Percentiles rank a stretch among this genome's conserved stretches.
These are phyloP conservation scores for Oxyruncus cristatus DNA, from an alignment of 2,113 vertebrate species.

Conservation along the genomic window DNA sequence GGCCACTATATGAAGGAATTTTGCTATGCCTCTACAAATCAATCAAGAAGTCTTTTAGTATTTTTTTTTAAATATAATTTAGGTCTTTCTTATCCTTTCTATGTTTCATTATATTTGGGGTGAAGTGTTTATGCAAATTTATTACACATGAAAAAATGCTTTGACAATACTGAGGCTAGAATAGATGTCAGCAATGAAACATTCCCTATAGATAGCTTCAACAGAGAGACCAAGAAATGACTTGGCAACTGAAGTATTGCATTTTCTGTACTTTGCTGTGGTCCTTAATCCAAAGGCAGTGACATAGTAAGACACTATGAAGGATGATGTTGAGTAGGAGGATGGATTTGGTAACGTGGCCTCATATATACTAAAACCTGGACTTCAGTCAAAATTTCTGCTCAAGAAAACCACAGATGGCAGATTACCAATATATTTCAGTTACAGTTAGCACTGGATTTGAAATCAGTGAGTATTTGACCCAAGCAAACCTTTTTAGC, in stretches of 20 bases:
- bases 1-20: slow-evolving; percentile 78
- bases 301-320: slow-evolving; percentile 49
- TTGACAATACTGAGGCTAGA: slow-evolving; percentile 40
- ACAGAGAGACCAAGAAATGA: slow-evolving; percentile 47
- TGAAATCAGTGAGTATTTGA: slow-evolving; percentile 34
- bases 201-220: slow-evolving; percentile 32
- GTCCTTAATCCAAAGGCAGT: slow-evolving; percentile 45
- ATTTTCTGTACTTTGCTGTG: slow-evolving; percentile 32
- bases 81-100: slow-evolving; percentile 57
- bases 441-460: slow-evolving; percentile 21
- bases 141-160: slow-evolving; percentile 38
- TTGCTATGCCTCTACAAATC: slow-evolving; percentile 69
- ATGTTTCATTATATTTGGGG: slow-evolving; percentile 56
- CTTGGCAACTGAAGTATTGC: slow-evolving; percentile 51
- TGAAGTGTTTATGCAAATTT: slow-evolving; percentile 50
- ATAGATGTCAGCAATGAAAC: slow-evolving; percentile 45
- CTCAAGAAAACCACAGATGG: slow-evolving; percentile 57
- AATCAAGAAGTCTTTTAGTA: slow-evolving; percentile 68
- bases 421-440: slow-evolving; percentile 59
- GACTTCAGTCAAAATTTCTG: slow-evolving; percentile 62
- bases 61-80: slow-evolving; percentile 53
- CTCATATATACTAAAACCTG: slow-evolving; percentile 52
- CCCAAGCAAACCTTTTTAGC: slow-evolving; percentile 30
- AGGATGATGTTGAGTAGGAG: slow-evolving; percentile 55
- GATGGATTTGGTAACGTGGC: slow-evolving; percentile 39